A percentile compares a stretch with the other conserved stretches of the same genome.
phyloP scores from a whole-genome alignment of 2,113 vertebrate genomes.

The Strix uralensis region DNA sequence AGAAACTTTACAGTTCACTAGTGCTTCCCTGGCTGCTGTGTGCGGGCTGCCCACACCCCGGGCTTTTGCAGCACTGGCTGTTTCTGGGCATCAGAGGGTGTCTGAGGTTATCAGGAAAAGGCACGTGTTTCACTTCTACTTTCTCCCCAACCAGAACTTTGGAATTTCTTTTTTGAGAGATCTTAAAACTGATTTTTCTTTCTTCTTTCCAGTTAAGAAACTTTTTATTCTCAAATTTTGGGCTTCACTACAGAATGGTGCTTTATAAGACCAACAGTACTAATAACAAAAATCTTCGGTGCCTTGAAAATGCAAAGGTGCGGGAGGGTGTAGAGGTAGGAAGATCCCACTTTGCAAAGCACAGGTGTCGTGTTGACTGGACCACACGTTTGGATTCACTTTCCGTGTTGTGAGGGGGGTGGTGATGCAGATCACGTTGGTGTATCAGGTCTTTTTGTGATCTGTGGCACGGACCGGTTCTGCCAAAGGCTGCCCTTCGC shows the following conservation, averaged over 20 bases:
- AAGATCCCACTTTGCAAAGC: not conserved
- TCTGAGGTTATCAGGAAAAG: not conserved
- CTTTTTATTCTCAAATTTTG: too few relatives aligned
- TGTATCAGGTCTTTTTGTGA: not conserved
- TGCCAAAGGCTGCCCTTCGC: not conserved
- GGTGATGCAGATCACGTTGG: not conserved
- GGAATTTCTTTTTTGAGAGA: not conserved
- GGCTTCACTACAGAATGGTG: not conserved
- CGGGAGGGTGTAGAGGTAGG: not conserved
- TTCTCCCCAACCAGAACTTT: not conserved
- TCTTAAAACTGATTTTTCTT: not conserved
- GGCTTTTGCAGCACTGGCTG: too few relatives aligned
- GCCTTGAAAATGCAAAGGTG: too few relatives aligned
- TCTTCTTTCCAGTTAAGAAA: not conserved
- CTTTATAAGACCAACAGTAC: not conserved
- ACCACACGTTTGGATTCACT: not conserved
- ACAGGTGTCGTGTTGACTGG: not conserved
- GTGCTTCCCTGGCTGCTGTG: not conserved
- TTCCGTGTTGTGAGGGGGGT: rapidly evolving
- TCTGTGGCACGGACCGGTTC: rapidly evolving
- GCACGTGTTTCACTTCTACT: rapidly evolving
- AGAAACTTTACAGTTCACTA: rapidly evolving
- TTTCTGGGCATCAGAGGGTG: rapidly evolving
- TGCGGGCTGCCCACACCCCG: not conserved
- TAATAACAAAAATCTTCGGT: too few relatives aligned